A percentile compares a stretch with the other conserved stretches of the same genome.
Evolutionary conservation across 2,888 invertebrate genomes (phyloP).

Genomic region (Leptura quadrifasciata): DNA sequence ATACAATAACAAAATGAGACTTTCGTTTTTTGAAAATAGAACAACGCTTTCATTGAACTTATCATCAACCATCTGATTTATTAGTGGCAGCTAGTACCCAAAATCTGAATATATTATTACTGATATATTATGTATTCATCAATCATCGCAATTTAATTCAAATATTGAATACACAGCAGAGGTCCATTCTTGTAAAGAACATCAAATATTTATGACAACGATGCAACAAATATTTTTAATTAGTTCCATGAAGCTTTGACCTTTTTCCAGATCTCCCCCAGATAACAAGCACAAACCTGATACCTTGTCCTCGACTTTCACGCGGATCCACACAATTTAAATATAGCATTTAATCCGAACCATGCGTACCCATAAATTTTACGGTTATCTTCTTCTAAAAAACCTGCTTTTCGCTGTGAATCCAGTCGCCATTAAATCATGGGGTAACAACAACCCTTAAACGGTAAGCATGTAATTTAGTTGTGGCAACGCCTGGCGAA

Average conservation of each 20-base stretch:
- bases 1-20: too few species aligned
- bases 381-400: slow-evolving; percentile 42
- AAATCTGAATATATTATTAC: too few species aligned
- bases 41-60: too few species aligned
- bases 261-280: neutral
- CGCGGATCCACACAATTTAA: slow-evolving; percentile 10
- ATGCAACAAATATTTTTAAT: neutral
- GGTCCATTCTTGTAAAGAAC: too few species aligned
- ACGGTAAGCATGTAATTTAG: slow-evolving; percentile 53
- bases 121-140: too few species aligned
- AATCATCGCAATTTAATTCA: too few species aligned
- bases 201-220: too few species aligned
- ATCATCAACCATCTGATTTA: too few species aligned
- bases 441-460: slow-evolving; percentile 50
- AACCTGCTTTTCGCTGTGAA: slow-evolving; percentile 45
- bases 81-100: too few species aligned
- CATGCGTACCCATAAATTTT: slow-evolving; percentile 47
- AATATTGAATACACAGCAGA: too few species aligned
- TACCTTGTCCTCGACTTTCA: slow-evolving; percentile 8
- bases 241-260: neutral
- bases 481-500: slow-evolving; percentile 21
- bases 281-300: neutral
- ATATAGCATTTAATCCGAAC: slow-evolving; percentile 38
- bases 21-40: too few species aligned
- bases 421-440: slow-evolving; percentile 49